phyloP scores from a whole-genome alignment of 2,113 vertebrate genomes.

The Leptobrachium ailaonicum region DNA sequence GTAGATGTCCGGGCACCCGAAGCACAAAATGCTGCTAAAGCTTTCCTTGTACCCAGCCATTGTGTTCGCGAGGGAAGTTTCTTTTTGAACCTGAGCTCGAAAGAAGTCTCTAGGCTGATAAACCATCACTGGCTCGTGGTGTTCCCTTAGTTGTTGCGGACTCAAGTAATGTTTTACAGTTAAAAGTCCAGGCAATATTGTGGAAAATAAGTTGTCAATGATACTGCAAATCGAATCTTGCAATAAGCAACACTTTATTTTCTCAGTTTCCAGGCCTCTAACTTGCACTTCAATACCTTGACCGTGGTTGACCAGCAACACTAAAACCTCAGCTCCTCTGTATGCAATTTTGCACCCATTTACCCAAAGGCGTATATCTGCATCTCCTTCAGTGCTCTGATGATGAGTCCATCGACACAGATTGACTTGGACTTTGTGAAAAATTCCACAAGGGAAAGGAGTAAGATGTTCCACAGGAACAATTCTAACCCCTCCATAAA shows the following conservation, averaged over 20 bases:
- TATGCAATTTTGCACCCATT: slow-evolving; percentile 87
- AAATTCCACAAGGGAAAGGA: slow-evolving; percentile 92
- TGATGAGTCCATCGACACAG: slow-evolving; percentile 95
- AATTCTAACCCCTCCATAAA: slow-evolving; percentile 90
- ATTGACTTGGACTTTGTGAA: slow-evolving; percentile 97
- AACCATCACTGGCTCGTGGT: slow-evolving; percentile 91
- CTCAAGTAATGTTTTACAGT: slow-evolving; percentile 93
- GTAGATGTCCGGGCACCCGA: slow-evolving; percentile 90
- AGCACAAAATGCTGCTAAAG: slow-evolving; percentile 90
- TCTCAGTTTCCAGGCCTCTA: slow-evolving; percentile 82
- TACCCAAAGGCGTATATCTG: slow-evolving; percentile 90
- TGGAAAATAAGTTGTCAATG: slow-evolving; percentile 87
- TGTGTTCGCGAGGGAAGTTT: slow-evolving; percentile 88
- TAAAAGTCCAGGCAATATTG: slow-evolving; percentile 87
- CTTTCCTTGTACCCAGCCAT: slow-evolving; percentile 96
- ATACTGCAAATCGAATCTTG: slow-evolving; percentile 91
- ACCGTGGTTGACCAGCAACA: slow-evolving; percentile 95
- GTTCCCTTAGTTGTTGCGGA: slow-evolving; percentile 93
- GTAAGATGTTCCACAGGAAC: slow-evolving; percentile 93
- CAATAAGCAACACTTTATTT: slow-evolving; percentile 86
- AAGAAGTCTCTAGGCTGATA: slow-evolving; percentile 98
- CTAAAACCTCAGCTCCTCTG: slow-evolving; percentile 82
- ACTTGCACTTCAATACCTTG: slow-evolving; percentile 95
- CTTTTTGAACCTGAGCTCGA: slow-evolving; percentile 85
- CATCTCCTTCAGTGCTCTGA: slow-evolving; percentile 83